A percentile compares a stretch with the other conserved stretches of the same genome.
Conservation (phyloP, 1,140 invertebrate species). For the Aradophagus sp. region DNA sequence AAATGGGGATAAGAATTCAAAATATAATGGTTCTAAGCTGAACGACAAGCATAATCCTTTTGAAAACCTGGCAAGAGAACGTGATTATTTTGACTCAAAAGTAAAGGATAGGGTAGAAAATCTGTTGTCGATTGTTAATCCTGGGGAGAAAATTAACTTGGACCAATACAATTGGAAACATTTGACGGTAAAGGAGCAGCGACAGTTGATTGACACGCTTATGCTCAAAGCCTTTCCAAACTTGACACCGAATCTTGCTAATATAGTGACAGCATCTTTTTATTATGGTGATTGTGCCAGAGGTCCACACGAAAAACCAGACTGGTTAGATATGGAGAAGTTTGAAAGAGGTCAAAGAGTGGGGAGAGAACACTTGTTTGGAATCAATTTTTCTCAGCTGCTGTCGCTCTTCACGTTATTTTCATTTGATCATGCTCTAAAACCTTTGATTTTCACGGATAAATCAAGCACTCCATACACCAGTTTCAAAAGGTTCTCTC, state of each 20-base stretch:
- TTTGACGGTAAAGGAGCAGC: slow-evolving; percentile 3
- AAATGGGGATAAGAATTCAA: no score
- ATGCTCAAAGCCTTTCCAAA: background rate
- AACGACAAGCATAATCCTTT: no score
- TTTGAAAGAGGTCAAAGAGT: slow-evolving; percentile 80
- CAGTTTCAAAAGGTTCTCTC: slow-evolving; percentile 85
- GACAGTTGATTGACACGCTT: background rate
- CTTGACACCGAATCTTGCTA: slow-evolving; percentile 11
- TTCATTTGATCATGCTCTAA: slow-evolving; percentile 78
- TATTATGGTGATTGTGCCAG: slow-evolving; percentile 52
- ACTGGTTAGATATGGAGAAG: slow-evolving; percentile 67
- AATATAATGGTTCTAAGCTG: no score
- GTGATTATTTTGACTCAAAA: no score
- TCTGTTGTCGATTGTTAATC: background rate
- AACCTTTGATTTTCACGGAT: slow-evolving; percentile 78
- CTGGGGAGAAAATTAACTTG: background rate
- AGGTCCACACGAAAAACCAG: slow-evolving; percentile 38
- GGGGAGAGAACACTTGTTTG: slow-evolving; percentile 77
- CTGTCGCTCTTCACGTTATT: slow-evolving; percentile 79
- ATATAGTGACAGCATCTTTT: slow-evolving; percentile 12
- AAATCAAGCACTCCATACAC: slow-evolving; percentile 78
- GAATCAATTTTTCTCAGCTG: slow-evolving; percentile 78
- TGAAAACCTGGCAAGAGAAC: no score
- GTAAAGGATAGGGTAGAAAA: background rate
- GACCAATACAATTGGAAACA: slow-evolving; percentile 13